These are phyloP conservation scores for Tiaroga cobitis DNA, from an alignment of 2,797 vertebrate genomes.

Conservation along the genomic window DNA sequence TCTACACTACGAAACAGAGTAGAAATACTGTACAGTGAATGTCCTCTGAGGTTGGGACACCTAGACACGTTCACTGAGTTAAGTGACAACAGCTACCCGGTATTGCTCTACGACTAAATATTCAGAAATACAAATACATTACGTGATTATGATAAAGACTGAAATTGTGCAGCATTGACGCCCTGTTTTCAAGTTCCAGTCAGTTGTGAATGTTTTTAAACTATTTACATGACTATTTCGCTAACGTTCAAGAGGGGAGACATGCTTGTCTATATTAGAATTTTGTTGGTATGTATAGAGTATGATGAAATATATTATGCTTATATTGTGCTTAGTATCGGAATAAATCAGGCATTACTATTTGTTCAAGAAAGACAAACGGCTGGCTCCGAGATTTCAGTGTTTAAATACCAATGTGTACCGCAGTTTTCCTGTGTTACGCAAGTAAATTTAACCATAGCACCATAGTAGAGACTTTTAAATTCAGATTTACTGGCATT, in stretches of 20 bases:
- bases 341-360: slow-evolving; percentile 26
- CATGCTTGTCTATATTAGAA: slow-evolving; percentile 19
- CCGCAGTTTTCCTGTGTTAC: slow-evolving; percentile 8
- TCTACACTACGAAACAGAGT: slow-evolving; percentile 67
- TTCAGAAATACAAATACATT: slow-evolving; percentile 74
- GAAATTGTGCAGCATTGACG: slow-evolving; percentile 64
- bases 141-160: slow-evolving; percentile 69
- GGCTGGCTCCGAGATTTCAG: slow-evolving; percentile 10
- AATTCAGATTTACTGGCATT: slow-evolving; percentile 5
- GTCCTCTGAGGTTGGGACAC: slow-evolving; percentile 53
- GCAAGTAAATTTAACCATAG: slow-evolving; percentile 29
- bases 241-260: neutral
- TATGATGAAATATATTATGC: slow-evolving; percentile 16
- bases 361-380: slow-evolving; percentile 12
- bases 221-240: slow-evolving; percentile 36
- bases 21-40: slow-evolving; percentile 72
- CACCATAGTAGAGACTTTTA: slow-evolving; percentile 41
- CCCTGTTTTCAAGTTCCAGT: slow-evolving; percentile 61
- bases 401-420: slow-evolving; percentile 25
- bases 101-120: slow-evolving; percentile 79
- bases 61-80: slow-evolving; percentile 71
- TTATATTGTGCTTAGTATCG: slow-evolving; percentile 48
- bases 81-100: slow-evolving; percentile 70
- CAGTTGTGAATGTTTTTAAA: neutral
- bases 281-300: slow-evolving; percentile 29